These are phyloP conservation scores for Hipposideros armiger DNA, from an alignment of 2,113 vertebrate genomes.

Conservation along the genomic window DNA sequence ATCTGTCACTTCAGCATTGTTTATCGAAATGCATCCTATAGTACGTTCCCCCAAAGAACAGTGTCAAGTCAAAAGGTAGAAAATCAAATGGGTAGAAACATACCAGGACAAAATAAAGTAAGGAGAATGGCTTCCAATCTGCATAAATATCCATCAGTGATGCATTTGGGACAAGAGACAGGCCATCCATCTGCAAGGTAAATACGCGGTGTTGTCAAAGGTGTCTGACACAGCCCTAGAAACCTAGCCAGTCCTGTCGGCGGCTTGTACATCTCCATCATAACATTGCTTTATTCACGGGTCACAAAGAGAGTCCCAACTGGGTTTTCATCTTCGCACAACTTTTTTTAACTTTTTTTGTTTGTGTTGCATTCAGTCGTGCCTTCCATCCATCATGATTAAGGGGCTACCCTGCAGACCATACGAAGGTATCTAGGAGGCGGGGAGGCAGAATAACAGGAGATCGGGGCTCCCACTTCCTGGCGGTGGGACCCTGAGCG, in stretches of 20 bases:
- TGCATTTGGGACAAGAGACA: constrained; percentile 67
- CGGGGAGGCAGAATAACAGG: not conserved
- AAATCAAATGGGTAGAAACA: constrained; percentile 83
- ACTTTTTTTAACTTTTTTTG: not conserved
- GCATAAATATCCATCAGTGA: constrained; percentile 78
- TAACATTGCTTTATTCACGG: constrained; percentile 63
- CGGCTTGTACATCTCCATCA: constrained; percentile 55
- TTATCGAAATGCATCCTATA: constrained; percentile 86
- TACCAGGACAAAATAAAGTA: constrained; percentile 76
- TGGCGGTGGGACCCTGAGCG: not conserved
- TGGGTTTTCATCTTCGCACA: not conserved
- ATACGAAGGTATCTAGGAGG: not conserved
- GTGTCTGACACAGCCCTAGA: constrained; percentile 39
- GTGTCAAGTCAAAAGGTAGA: constrained; percentile 82
- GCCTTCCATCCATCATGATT: not conserved
- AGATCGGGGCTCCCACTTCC: not conserved
- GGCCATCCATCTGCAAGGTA: constrained; percentile 79
- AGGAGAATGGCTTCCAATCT: constrained; percentile 73
- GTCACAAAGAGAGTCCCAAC: constrained; percentile 61
- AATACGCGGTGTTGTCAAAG: constrained; percentile 65
- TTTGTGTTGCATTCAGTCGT: not conserved
- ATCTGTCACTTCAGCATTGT: constrained; percentile 89
- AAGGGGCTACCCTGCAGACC: not conserved
- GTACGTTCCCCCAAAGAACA: constrained; percentile 75
- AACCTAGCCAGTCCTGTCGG: not conserved